Base-by-base conservation (phyloP, 1,140 invertebrate species). In the Megathymus violae region DNA sequence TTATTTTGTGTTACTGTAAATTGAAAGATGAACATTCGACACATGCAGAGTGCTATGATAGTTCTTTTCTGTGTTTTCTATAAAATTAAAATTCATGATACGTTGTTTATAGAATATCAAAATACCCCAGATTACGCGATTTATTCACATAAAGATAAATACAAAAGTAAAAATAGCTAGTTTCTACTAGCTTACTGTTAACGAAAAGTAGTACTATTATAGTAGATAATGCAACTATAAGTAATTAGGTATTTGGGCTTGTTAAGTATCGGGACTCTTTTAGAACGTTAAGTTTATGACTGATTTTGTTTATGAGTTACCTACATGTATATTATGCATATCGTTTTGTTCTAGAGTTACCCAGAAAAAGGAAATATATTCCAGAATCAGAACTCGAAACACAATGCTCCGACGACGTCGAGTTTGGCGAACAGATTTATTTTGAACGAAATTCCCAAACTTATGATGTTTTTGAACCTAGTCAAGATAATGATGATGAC, bases 401-500 rank as follows among this genome's bases (percentile, higher is more conserved):
- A 25, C 51, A 54, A 54, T 54, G 36, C 15, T n/a, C 9, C 43
- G 16, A 19, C 10, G 43, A 44, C 43, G 15, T n/a, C 6, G 16
- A 44, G 31, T 40, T 17, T 48, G 46, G 46, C 10, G 36, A 41
- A 40, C 11, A 40, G 9, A 41, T 10, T 40, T 40, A 54, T 54
- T 54, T 40, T 2, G 51, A 54, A 41, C 51, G 41, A 54, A 54
- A 54, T 54, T 54, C 16, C 16, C 50, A 52, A 11, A 38, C n/a
- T n/a, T n/a, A n/a, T n/a, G n/a, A n/a, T n/a, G n/a, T n/a, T n/a
- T n/a, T n/a, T n/a, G n/a, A n/a, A 25, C 4, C 14, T 19, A 19
- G 15, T 36, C 6, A 27, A 11, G 34, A 40, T 40, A 11, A n/a
- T 36, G 9, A 14, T 25, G 40, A 5, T n/a, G n/a, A n/a, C n/a